Conservation (phyloP, 2,888 invertebrate genomes). For the Protula sp. region DNA sequence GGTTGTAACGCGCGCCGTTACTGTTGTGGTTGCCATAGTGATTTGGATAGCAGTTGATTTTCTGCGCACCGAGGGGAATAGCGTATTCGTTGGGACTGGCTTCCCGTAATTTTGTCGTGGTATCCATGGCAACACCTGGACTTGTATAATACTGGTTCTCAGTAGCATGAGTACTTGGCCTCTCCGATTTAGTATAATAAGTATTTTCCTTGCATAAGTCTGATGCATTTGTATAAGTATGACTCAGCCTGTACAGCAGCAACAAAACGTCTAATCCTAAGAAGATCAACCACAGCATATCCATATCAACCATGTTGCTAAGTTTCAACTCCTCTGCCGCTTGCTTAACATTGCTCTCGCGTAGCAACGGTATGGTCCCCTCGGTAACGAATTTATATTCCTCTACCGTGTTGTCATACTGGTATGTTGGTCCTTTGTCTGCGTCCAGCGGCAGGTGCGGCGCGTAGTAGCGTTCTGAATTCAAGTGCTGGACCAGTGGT, state of each 20-base stretch:
- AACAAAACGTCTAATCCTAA: conserved; percentile 19
- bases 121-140: background rate
- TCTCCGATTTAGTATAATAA: too few species aligned
- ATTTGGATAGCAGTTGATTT: background rate
- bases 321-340: background rate
- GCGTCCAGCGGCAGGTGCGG: background rate
- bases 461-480: background rate
- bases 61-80: background rate
- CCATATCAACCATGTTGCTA: conserved; percentile 2
- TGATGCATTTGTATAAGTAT: conserved; percentile 19
- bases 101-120: background rate
- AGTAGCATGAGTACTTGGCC: too few species aligned
- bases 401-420: background rate
- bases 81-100: background rate
- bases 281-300: conserved; percentile 21
- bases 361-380: background rate
- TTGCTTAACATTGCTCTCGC: too few species aligned
- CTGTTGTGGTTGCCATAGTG: background rate
- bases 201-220: conserved; percentile 9
- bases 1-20: background rate
- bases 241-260: conserved; percentile 17
- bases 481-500: background rate
- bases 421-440: background rate
- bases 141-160: too few species aligned
- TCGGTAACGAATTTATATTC: background rate